phyloP scores from a whole-genome alignment of 2,113 vertebrate species.

The Burhinus bistriatus region DNA sequence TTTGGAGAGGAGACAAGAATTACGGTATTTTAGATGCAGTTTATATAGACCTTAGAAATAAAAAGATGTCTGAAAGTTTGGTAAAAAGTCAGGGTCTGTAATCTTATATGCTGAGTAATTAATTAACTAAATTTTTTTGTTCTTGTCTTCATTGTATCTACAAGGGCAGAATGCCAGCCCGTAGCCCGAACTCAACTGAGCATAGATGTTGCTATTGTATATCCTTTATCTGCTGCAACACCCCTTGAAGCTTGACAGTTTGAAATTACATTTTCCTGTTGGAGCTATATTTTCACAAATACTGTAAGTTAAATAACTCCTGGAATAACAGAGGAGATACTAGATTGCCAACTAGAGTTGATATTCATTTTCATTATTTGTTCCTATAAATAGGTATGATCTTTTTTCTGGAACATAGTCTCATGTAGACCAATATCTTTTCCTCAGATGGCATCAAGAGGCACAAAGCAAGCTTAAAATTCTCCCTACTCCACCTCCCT shows the following conservation, averaged over 20 bases:
- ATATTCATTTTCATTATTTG: slow-evolving; percentile 39
- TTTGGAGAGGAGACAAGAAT: background rate
- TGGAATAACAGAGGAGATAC: background rate
- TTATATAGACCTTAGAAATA: background rate
- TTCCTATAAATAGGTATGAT: slow-evolving; percentile 53
- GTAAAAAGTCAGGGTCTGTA: background rate
- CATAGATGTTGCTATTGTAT: background rate
- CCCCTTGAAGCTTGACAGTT: background rate
- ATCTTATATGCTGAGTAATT: background rate
- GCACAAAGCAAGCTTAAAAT: background rate
- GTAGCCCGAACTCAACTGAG: background rate
- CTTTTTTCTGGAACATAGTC: slow-evolving; percentile 29
- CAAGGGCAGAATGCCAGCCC: background rate
- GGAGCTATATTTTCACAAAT: background rate
- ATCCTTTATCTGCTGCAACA: background rate
- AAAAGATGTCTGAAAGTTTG: background rate
- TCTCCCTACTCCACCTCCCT: background rate
- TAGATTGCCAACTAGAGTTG: background rate
- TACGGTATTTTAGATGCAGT: background rate
- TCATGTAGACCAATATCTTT: slow-evolving; percentile 10
- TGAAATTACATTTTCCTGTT: background rate
- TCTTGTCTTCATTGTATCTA: background rate
- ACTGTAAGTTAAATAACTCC: background rate
- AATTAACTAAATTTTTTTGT: background rate
- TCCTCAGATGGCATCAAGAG: slow-evolving; percentile 31